These are phyloP conservation scores for Perdita meconis DNA, from an alignment of 2,888 invertebrate species.

Conservation along the genomic window DNA sequence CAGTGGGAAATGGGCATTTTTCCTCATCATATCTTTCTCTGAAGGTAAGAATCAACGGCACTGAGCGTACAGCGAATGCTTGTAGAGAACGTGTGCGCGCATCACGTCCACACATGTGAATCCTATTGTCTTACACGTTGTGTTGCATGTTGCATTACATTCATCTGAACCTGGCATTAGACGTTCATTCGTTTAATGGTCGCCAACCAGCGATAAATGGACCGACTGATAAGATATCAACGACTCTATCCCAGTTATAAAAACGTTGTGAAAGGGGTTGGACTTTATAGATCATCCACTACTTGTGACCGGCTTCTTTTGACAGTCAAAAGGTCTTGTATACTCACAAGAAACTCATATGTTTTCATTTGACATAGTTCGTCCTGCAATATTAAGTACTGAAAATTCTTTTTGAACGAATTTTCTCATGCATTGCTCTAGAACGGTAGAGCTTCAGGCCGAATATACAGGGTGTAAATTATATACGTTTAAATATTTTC, in stretches of 20 bases:
- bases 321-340: neutral
- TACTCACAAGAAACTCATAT: conserved; percentile 24
- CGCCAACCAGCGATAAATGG: conserved; percentile 1
- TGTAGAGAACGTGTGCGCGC: too few relatives aligned
- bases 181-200: neutral
- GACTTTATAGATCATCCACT: conserved; percentile 2
- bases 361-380: conserved; percentile 48
- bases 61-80: too few relatives aligned
- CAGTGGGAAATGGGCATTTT: too few relatives aligned
- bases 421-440: conserved; percentile 2
- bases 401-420: conserved; percentile 26
- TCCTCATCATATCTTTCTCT: too few relatives aligned
- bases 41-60: too few relatives aligned
- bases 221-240: neutral
- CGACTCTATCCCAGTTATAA: neutral
- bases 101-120: too few relatives aligned
- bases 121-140: too few relatives aligned
- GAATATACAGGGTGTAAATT: conserved; percentile 29
- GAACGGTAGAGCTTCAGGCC: conserved; percentile 26
- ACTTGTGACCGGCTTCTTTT: conserved; percentile 30
- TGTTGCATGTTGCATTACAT: too few relatives aligned
- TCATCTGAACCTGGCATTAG: too few relatives aligned
- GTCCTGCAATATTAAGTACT: conserved; percentile 49
- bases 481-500: too few relatives aligned
- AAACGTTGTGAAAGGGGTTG: neutral